Evolutionary conservation across 2,888 invertebrate species (phyloP).

Genomic region (Drosophila fulvimacula): DNA sequence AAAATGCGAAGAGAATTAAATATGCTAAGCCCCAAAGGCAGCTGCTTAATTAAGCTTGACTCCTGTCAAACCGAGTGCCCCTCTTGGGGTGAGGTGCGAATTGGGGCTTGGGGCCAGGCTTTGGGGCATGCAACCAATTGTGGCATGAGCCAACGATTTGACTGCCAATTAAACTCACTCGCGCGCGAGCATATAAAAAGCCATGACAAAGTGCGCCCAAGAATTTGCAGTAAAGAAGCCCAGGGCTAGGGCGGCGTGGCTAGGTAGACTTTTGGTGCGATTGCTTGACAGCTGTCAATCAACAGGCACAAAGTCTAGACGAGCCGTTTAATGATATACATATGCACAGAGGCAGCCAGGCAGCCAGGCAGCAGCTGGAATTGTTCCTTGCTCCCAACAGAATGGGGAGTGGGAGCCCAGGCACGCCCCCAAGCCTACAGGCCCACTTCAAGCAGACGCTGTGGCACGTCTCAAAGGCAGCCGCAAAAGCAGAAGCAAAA

Average conservation of each 20-base stretch:
- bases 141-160: conserved; percentile 44
- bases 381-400: not conserved
- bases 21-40: conserved; percentile 4
- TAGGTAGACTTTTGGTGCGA: not conserved
- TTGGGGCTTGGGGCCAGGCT: conserved; percentile 37
- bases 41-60: conserved; percentile 24
- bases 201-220: conserved; percentile 49
- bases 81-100: conserved; percentile 3
- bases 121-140: conserved; percentile 49
- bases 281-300: conserved; percentile 59
- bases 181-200: conserved; percentile 54
- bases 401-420: not conserved
- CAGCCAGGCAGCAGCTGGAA: not conserved
- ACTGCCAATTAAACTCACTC: conserved; percentile 57
- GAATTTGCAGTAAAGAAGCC: conserved; percentile 23
- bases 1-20: conserved; percentile 9
- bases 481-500: conserved; percentile 19
- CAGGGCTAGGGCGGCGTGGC: not conserved
- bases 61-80: conserved; percentile 22
- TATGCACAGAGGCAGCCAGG: conserved; percentile 27
- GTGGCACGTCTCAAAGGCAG: conserved; percentile 32
- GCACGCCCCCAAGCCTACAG: not conserved
- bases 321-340: conserved; percentile 66
- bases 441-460: not conserved
- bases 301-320: conserved; percentile 63